Conservation (phyloP, 2,888 invertebrate genomes). For the Bombylius discolor region DNA sequence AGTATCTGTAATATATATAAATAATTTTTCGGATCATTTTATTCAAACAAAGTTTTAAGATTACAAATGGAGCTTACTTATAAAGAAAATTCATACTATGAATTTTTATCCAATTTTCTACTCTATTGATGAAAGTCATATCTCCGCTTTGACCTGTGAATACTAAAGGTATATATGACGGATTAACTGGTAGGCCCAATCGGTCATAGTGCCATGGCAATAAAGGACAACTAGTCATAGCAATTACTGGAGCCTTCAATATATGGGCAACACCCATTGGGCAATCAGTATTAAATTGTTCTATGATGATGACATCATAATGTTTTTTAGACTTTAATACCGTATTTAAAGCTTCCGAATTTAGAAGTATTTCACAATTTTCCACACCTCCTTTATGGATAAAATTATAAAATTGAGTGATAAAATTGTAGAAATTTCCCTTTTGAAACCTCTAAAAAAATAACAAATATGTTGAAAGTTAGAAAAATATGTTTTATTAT, state of each 20-base stretch:
- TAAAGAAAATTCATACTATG: slow-evolving; percentile 25
- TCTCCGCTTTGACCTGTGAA: slow-evolving; percentile 38
- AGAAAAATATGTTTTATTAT: too few species aligned
- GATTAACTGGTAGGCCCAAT: slow-evolving; percentile 45
- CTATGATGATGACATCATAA: slow-evolving; percentile 55
- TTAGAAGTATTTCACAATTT: slow-evolving; percentile 28
- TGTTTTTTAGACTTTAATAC: slow-evolving; percentile 32
- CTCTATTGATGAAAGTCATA: slow-evolving; percentile 36
- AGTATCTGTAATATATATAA: slow-evolving; percentile 9
- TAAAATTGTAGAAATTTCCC: slow-evolving; percentile 25
- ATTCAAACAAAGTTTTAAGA: too few species aligned
- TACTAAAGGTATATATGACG: slow-evolving; percentile 43
- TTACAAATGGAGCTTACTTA: slow-evolving; percentile 15
- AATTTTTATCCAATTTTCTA: slow-evolving; percentile 36
- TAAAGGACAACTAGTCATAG: slow-evolving; percentile 42
- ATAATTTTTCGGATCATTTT: background rate
- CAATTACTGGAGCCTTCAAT: slow-evolving; percentile 47
- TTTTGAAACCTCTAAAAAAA: slow-evolving; percentile 23
- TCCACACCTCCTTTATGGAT: slow-evolving; percentile 28
- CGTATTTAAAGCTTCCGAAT: slow-evolving; percentile 29
- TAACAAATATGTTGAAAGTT: background rate
- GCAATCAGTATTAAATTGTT: slow-evolving; percentile 61
- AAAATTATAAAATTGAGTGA: slow-evolving; percentile 27
- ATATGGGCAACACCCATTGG: slow-evolving; percentile 51
- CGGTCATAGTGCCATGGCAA: slow-evolving; percentile 49